Base-by-base conservation (phyloP, 1,140 invertebrate species). In the Pseudomyrmex flavicornis region DNA sequence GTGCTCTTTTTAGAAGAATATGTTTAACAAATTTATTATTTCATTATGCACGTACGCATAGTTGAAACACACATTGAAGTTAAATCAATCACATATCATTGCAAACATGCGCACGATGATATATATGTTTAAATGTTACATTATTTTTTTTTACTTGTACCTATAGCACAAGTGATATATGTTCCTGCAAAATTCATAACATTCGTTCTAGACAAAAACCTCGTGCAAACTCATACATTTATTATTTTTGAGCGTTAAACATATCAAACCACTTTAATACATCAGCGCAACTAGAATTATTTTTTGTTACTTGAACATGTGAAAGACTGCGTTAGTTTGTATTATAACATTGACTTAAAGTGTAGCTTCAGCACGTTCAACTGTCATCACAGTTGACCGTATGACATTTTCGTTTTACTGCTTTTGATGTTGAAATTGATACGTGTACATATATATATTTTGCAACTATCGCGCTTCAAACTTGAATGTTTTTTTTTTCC, bases 331-430 rank as follows among this genome's bases (percentile, higher is more conserved):
- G 35, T 35, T 35, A 35, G 35, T 35, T 26, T 26, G 20, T n/a
- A 35, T n/a, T 50, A 4, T 20, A 59, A 50, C 58, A 8, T 9
- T 26, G 20, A 10, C 66, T 12, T 17, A 56, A 3, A 35, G 35
- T 35, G 35, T 35, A 35, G 5, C 35, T 26, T 17, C 35, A 69
- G 15, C 54, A 59, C 44, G 20, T 59, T 9, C 35, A 35, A 35
- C 35, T 35, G 35, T 35, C 35, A 35, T 35, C 35, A 35, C 35
- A 35, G 48, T 48, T 58, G 10, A 35, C 44, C 44, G 2, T 48
- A 50, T 70, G 63, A 70, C 20, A 80, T 80, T 80, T 80, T 80
- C 12, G 44, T 59, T 44, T 63, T 46, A 9, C 20, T 52, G 50
- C 50, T 52, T 52, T 13, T 52, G 13, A 52, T 2, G 50, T 13